Evolutionary conservation across 2,888 invertebrate genomes (phyloP).

Genomic region (Aporophyla nigra): DNA sequence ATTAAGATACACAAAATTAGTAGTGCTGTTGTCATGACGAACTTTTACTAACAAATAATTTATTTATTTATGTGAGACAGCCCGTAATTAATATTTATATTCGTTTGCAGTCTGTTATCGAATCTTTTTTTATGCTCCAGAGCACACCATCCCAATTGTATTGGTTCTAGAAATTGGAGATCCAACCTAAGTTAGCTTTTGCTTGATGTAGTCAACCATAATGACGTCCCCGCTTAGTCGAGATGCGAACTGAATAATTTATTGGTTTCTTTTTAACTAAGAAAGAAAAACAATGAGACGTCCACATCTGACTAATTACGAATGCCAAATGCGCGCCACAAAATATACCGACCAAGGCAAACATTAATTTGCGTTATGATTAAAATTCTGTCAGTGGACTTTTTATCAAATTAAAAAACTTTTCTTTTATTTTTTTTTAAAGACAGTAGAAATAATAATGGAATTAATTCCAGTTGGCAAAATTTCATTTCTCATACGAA

Average conservation of each 20-base stretch:
- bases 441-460: constrained; percentile 37
- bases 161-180: constrained; percentile 24
- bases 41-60: constrained; percentile 4
- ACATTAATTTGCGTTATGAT: constrained; percentile 62
- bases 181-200: constrained; percentile 7
- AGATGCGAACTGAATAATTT: constrained; percentile 47
- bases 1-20: background rate
- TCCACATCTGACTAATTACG: constrained; percentile 57
- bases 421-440: constrained; percentile 24
- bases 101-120: constrained; percentile 21
- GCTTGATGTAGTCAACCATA: constrained; percentile 26
- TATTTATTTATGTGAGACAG: background rate
- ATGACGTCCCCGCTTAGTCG: constrained; percentile 37
- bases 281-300: constrained; percentile 53
- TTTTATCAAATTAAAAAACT: constrained; percentile 25
- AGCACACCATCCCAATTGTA: constrained; percentile 31
- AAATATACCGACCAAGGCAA: constrained; percentile 52
- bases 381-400: constrained; percentile 44
- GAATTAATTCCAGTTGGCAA: constrained; percentile 37
- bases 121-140: constrained; percentile 35
- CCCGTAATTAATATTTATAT: constrained; percentile 6
- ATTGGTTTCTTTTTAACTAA: constrained; percentile 51
- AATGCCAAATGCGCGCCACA: constrained; percentile 59
- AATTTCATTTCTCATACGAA: constrained; percentile 35
- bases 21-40: background rate